A percentile compares a stretch with the other conserved stretches of the same genome.
Evolutionary conservation across 2,113 vertebrate species (phyloP).

Genomic region (Clupea harengus): DNA sequence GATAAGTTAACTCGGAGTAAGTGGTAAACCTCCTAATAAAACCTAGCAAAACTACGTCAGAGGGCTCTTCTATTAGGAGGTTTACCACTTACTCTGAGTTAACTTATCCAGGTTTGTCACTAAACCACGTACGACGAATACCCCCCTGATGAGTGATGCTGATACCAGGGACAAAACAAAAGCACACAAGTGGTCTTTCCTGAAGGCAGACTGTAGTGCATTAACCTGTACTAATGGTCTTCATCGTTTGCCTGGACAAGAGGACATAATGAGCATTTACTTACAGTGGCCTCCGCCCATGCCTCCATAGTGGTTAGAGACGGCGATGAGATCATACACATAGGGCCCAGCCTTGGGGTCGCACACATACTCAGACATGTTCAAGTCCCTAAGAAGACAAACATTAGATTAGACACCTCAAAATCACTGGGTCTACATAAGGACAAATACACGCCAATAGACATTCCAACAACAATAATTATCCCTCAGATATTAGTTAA

Average conservation of each 20-base stretch:
- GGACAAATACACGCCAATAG: not conserved
- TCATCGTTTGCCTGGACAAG: not conserved
- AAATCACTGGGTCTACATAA: not conserved
- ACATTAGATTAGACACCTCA: not conserved
- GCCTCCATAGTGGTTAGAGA: constrained; percentile 96
- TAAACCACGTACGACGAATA: too few relatives aligned
- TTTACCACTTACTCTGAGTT: too few relatives aligned
- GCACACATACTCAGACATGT: constrained; percentile 94
- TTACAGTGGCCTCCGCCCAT: constrained; percentile 97
- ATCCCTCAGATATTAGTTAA: too few relatives aligned
- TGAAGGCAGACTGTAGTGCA: not conserved
- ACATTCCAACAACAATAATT: too few relatives aligned
- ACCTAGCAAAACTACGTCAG: too few relatives aligned
- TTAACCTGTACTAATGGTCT: not conserved
- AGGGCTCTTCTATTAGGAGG: too few relatives aligned
- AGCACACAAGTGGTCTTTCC: not conserved
- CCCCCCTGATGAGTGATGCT: not conserved
- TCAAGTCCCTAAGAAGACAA: constrained; percentile 77
- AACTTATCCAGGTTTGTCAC: too few relatives aligned
- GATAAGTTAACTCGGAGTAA: too few relatives aligned
- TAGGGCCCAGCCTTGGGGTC: constrained; percentile 85
- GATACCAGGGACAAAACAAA: not conserved
- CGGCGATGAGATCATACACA: constrained; percentile 88
- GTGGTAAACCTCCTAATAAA: too few relatives aligned
- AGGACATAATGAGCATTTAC: constrained; percentile 57